Base-by-base conservation (phyloP, 2,797 vertebrate species). In the Cryptoprocta ferox region DNA sequence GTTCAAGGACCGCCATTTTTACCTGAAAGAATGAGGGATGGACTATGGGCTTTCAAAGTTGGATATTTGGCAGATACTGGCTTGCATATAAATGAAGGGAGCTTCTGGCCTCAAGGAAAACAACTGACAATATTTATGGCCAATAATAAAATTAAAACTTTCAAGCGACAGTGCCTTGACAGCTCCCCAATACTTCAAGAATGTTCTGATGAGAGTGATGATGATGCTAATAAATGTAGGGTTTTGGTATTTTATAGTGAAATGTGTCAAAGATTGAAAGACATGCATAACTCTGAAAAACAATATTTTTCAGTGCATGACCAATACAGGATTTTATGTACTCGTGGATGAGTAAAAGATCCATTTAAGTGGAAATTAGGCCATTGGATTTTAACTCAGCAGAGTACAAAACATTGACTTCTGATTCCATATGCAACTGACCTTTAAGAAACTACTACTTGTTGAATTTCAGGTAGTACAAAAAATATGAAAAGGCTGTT, bases 41-140 rank as follows among this genome's bases (percentile, higher is more conserved):
- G 56, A 76, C 11, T 30, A 6, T 5, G 61, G 28, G 6, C 78
- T 59, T 83, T 63, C 78, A 37, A 21, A 59, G 26, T 6, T 30
- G 19, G 9, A 6, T 56, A 45, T 91, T 42, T 78, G 30, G 50
- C 21, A 82, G 35, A 93, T 0, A 11, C 48, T 78, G 13, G 66
- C 66, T 87, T 93, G 14, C 50, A 91, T 93, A 73, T 83, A 93
- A 84, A 78, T 66, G 30, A 85, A 94, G n/a, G 26, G 14, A 92
- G 13, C 3, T n/a, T 88, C 24, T 92, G 71, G 9, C 24, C 93
- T 94, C 37, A 85, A 71, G 35, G 26, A 84, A 94, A 95, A 68
- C 10, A 90, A 70, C 16, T 50, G 42, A 82, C 6, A 45, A 18
- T 65, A 59, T 93, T 92, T 93, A 56, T 1, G 14, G n/a, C 28